Conservation (phyloP, 2,113 vertebrate genomes). For the Barbus barbus region DNA sequence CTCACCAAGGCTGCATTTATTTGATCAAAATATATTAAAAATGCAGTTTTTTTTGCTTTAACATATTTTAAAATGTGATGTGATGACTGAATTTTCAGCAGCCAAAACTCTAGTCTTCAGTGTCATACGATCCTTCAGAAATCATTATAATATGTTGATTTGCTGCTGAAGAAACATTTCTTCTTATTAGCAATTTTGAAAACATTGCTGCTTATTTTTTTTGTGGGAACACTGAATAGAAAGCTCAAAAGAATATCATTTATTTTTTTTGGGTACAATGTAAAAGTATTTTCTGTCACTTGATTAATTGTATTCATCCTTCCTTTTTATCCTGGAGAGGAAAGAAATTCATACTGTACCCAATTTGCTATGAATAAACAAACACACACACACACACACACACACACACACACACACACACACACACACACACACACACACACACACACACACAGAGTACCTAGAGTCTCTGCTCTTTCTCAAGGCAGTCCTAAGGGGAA, state of each 20-base stretch:
- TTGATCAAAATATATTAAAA: background rate
- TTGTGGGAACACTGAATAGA: background rate
- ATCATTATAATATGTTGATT: no score
- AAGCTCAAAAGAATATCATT: background rate
- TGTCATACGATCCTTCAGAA: no score
- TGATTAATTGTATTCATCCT: background rate
- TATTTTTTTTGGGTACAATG: background rate
- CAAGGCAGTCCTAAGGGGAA: constrained; percentile 6
- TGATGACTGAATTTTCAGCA: no score
- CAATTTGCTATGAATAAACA: constrained; percentile 45
- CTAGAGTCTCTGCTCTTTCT: background rate
- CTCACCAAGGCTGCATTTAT: background rate
- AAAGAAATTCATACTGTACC: background rate
- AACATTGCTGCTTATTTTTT: background rate
- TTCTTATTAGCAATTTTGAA: background rate
- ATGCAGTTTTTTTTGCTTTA: no score
- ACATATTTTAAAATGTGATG: no score
- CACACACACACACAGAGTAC: background rate
- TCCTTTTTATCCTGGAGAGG: background rate
- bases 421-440: no score
- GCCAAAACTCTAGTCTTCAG: no score
- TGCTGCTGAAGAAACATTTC: background rate
- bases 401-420: background rate
- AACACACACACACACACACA: background rate
- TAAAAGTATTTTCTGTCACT: background rate